A percentile compares a stretch with the other conserved stretches of the same genome.
phyloP scores from a whole-genome alignment of 2,888 invertebrate species.

The Silvanus unidentatus region DNA sequence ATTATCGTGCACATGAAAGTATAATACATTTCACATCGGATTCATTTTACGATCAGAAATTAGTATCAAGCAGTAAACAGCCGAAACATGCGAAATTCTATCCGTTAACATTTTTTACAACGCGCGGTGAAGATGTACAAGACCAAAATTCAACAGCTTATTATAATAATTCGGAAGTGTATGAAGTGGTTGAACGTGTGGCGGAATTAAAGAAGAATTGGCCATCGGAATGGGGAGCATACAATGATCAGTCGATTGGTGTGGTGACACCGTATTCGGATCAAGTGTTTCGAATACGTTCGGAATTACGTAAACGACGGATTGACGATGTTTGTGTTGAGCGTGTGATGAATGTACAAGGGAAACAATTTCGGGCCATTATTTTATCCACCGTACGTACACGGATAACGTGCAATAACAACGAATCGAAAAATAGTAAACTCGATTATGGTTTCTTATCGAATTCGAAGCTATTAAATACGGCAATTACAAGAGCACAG shows the following conservation, averaged over 20 bases:
- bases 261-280: conserved; percentile 82
- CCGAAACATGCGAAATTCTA: conserved; percentile 63
- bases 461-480: conserved; percentile 74
- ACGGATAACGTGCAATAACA: conserved; percentile 59
- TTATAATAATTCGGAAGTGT: conserved; percentile 76
- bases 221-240: conserved; percentile 70
- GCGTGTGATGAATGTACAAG: conserved; percentile 77
- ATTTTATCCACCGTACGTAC: conserved; percentile 76
- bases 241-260: conserved; percentile 71
- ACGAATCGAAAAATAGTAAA: conserved; percentile 48
- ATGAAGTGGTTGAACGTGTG: conserved; percentile 72
- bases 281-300: conserved; percentile 70
- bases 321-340: conserved; percentile 75
- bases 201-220: conserved; percentile 65
- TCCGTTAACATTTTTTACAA: conserved; percentile 75
- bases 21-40: conserved; percentile 78
- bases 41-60: conserved; percentile 71
- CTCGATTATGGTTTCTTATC: conserved; percentile 78
- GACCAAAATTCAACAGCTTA: conserved; percentile 73
- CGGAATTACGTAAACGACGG: conserved; percentile 66
- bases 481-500: conserved; percentile 76
- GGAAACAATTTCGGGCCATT: conserved; percentile 79
- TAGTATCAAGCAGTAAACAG: conserved; percentile 67
- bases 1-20: conserved; percentile 76
- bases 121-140: conserved; percentile 73